Conservation (phyloP, 2,888 invertebrate species). For the Callyntrura guangdongensis region DNA sequence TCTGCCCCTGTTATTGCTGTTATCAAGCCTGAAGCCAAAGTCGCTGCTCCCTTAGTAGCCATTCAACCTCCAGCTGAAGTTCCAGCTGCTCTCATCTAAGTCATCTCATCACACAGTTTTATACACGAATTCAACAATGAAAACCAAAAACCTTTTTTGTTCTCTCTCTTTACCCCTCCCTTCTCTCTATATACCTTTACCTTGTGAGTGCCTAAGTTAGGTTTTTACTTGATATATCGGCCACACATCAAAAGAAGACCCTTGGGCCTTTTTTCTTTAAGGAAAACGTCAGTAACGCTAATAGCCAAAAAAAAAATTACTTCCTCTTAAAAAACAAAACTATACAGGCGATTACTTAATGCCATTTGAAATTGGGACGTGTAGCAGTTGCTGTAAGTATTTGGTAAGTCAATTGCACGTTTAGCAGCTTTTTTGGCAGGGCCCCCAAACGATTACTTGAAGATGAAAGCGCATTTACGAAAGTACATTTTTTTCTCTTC, state of each 20-base stretch:
- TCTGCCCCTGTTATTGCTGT: slow-evolving; percentile 76
- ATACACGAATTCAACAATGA: slow-evolving; percentile 39
- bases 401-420: slow-evolving; percentile 52
- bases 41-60: slow-evolving; percentile 57
- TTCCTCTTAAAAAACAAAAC: slow-evolving; percentile 67
- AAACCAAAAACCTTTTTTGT: slow-evolving; percentile 56
- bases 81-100: slow-evolving; percentile 78
- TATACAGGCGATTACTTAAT: slow-evolving; percentile 56
- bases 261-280: slow-evolving; percentile 25
- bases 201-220: slow-evolving; percentile 45
- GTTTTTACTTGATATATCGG: neutral
- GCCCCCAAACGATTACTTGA: slow-evolving; percentile 39
- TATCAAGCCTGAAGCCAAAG: slow-evolving; percentile 67
- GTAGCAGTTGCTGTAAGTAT: slow-evolving; percentile 45
- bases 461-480: slow-evolving; percentile 77
- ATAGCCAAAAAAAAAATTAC: slow-evolving; percentile 71
- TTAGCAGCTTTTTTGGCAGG: slow-evolving; percentile 60
- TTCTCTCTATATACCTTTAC: slow-evolving; percentile 38
- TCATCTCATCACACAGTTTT: slow-evolving; percentile 52
- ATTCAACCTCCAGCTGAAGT: slow-evolving; percentile 75
- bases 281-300: slow-evolving; percentile 44
- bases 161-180: slow-evolving; percentile 52
- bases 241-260: slow-evolving; percentile 19
- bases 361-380: slow-evolving; percentile 66
- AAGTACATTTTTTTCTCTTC: slow-evolving; percentile 53